phyloP scores from a whole-genome alignment of 2,797 vertebrate species.

The Gambusia yucatana region DNA sequence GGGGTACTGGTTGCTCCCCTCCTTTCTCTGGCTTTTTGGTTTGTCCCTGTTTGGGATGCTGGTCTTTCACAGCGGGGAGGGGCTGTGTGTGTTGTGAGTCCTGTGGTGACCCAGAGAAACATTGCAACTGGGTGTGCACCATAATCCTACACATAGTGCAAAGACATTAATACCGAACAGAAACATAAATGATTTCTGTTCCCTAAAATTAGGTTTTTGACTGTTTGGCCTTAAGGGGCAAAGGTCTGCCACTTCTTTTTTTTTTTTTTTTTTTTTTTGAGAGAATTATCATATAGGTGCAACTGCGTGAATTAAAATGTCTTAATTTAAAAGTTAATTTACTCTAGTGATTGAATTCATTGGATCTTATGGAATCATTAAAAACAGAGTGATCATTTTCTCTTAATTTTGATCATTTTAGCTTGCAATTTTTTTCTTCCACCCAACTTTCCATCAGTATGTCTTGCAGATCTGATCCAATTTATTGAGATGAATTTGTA shows the following conservation, averaged over 20 bases:
- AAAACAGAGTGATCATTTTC: background rate
- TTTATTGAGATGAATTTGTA: background rate
- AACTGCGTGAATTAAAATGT: background rate
- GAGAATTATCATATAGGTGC: background rate
- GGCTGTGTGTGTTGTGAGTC: slow-evolving; percentile 32
- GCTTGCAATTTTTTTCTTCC: background rate
- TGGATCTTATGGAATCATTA: background rate
- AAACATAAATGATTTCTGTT: slow-evolving; percentile 36
- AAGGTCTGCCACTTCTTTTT: background rate
- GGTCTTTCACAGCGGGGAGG: slow-evolving; percentile 41
- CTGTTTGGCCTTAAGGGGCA: background rate
- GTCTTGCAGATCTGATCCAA: background rate
- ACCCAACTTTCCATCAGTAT: background rate
- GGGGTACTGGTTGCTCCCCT: slow-evolving; percentile 22
- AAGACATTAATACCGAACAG: slow-evolving; percentile 43
- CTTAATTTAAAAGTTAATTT: background rate
- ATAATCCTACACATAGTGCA: slow-evolving; percentile 30
- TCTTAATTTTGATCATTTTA: background rate
- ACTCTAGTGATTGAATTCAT: background rate
- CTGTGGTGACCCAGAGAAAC: slow-evolving; percentile 65
- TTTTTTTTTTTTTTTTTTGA: background rate
- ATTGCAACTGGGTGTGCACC: slow-evolving; percentile 32
- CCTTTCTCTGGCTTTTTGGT: slow-evolving; percentile 48
- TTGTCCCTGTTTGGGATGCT: slow-evolving; percentile 64
- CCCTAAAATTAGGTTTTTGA: slow-evolving; percentile 1